phyloP scores from a whole-genome alignment of 2,888 invertebrate species.

The Thysanoteuthis rhombus region DNA sequence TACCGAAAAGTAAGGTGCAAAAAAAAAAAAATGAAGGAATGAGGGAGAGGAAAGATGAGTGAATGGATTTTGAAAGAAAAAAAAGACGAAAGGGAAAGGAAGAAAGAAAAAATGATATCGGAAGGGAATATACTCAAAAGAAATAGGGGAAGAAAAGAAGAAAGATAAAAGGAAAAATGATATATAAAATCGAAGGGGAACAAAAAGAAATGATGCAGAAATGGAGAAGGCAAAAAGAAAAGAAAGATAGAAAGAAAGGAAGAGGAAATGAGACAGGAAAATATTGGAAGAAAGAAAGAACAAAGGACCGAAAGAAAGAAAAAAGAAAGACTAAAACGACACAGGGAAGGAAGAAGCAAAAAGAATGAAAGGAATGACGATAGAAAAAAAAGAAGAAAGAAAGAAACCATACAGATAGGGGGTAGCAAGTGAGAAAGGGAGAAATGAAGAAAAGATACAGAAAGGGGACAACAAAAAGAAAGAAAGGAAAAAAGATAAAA shows the following conservation, averaged over 20 bases:
- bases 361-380: neutral
- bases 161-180: neutral
- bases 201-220: neutral
- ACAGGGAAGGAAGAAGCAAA: neutral
- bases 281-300: too few species aligned
- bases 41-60: too few species aligned
- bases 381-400: neutral
- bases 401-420: neutral
- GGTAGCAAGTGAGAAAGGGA: neutral
- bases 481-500: too few species aligned
- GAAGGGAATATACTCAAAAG: neutral
- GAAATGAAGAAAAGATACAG: neutral
- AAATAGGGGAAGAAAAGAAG: neutral
- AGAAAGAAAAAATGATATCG: neutral
- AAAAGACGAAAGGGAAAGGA: neutral
- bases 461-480: too few species aligned
- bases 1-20: too few species aligned
- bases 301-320: too few species aligned
- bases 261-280: too few species aligned
- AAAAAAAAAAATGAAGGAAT: too few species aligned
- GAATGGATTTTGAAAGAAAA: neutral
- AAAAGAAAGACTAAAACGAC: neutral
- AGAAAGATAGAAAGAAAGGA: too few species aligned
- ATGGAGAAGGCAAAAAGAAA: neutral
- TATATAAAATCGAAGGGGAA: neutral